A percentile compares a stretch with the other conserved stretches of the same genome.
phyloP scores from a whole-genome alignment of 2,888 invertebrate species.

The Trichopoda pennipes region DNA sequence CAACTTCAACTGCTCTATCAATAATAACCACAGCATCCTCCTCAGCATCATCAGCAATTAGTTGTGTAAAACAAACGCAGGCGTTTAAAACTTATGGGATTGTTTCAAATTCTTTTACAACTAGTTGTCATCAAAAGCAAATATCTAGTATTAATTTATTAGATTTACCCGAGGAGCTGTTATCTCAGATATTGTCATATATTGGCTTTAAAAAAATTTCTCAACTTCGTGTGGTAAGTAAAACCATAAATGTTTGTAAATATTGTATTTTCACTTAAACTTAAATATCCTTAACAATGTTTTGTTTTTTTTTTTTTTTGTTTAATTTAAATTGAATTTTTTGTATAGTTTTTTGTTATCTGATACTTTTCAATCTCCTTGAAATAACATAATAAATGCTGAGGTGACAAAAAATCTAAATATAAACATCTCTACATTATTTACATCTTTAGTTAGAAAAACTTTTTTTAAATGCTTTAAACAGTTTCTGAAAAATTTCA shows the following conservation, averaged over 20 bases:
- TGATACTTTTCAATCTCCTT: too few relatives aligned
- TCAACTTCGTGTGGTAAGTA: slow-evolving; percentile 89
- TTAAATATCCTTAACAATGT: too few relatives aligned
- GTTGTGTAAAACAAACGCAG: slow-evolving; percentile 68
- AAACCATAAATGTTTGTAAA: not conserved
- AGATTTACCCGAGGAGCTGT: slow-evolving; percentile 90
- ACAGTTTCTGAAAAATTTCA: too few relatives aligned
- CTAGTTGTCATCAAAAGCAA: slow-evolving; percentile 49
- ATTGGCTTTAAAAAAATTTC: slow-evolving; percentile 89
- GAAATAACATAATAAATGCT: too few relatives aligned
- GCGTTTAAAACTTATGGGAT: slow-evolving; percentile 62
- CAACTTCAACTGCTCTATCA: slow-evolving; percentile 51
- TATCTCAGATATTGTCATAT: slow-evolving; percentile 89
- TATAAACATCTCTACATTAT: too few relatives aligned
- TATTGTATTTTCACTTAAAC: not conserved
- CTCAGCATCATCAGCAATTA: slow-evolving; percentile 52
- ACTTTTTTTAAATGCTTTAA: too few relatives aligned
- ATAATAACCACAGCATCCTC: slow-evolving; percentile 32
- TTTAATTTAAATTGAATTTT: not conserved
- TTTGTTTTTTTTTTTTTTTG: not conserved
- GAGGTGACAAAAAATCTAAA: too few relatives aligned
- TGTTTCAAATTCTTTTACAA: slow-evolving; percentile 65
- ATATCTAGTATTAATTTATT: slow-evolving; percentile 81
- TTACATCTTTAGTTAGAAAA: too few relatives aligned
- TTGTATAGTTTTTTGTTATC: too few relatives aligned